Conservation (phyloP, 64 coral and sea anemone genomes). For the Pocillopora verrucosa region DNA sequence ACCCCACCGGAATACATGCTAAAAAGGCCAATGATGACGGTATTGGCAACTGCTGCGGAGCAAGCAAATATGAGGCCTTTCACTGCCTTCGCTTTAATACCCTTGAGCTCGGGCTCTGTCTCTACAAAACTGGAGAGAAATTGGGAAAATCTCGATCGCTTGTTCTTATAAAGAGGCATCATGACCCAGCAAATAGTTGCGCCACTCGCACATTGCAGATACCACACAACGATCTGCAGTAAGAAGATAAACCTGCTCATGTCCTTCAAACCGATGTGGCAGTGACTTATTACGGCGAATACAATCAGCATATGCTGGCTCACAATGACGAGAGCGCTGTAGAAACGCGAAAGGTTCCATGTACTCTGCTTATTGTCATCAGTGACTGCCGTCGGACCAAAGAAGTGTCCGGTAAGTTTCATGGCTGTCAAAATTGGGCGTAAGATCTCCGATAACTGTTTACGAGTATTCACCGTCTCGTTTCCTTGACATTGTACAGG, state of each 20-base stretch:
- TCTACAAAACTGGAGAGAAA: background rate
- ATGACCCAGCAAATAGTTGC: background rate
- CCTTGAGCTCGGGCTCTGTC: background rate
- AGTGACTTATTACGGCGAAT: conserved; percentile 1
- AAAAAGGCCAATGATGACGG: background rate
- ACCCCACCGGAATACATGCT: background rate
- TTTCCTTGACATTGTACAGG: too few relatives aligned
- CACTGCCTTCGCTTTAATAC: background rate
- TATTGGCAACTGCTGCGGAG: background rate
- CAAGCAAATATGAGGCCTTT: background rate
- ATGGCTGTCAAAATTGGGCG: background rate
- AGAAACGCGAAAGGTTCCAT: background rate
- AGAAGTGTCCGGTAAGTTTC: background rate
- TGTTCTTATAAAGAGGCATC: background rate
- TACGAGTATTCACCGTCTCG: background rate
- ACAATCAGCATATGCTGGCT: background rate
- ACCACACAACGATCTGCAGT: background rate
- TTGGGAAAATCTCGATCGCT: background rate
- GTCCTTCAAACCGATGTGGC: background rate
- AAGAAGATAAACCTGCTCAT: background rate
- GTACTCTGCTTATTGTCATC: background rate
- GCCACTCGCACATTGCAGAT: background rate
- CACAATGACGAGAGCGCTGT: background rate
- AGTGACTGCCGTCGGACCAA: background rate
- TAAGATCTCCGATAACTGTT: background rate